Evolutionary conservation across 2,888 invertebrate species (phyloP).

Genomic region (Parnassius mnemosyne): DNA sequence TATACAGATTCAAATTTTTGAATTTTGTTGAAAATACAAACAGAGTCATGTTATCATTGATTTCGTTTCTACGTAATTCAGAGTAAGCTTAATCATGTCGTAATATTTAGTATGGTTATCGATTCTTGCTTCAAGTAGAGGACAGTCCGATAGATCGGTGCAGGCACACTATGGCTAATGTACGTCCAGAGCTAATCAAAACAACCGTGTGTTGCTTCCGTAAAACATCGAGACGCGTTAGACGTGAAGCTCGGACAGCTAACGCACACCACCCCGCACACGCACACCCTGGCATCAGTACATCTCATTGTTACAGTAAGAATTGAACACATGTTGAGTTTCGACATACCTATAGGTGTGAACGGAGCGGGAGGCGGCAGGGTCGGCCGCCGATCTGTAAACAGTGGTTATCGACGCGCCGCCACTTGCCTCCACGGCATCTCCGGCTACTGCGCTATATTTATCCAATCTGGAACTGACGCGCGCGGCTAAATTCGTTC

Average conservation of each 20-base stretch:
- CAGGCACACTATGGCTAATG: slow-evolving; percentile 36
- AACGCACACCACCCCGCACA: slow-evolving; percentile 31
- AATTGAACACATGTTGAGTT: slow-evolving; percentile 54
- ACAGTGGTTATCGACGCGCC: slow-evolving; percentile 76
- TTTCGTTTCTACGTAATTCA: background rate
- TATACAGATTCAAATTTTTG: too few species aligned
- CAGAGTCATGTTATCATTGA: background rate
- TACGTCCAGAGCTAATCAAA: slow-evolving; percentile 43
- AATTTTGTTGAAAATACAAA: too few species aligned
- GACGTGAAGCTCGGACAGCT: slow-evolving; percentile 19
- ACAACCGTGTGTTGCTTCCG: slow-evolving; percentile 41
- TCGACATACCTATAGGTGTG: slow-evolving; percentile 70
- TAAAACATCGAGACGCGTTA: slow-evolving; percentile 32
- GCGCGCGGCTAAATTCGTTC: slow-evolving; percentile 74
- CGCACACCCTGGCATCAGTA: slow-evolving; percentile 40
- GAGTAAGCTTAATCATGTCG: background rate
- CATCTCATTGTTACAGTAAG: slow-evolving; percentile 55
- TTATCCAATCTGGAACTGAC: slow-evolving; percentile 75
- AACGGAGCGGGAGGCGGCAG: slow-evolving; percentile 72
- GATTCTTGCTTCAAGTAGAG: slow-evolving; percentile 1
- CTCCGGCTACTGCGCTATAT: slow-evolving; percentile 74
- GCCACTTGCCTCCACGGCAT: slow-evolving; percentile 73
- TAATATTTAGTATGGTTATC: slow-evolving; percentile 3
- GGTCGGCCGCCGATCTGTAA: slow-evolving; percentile 76
- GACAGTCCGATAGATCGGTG: slow-evolving; percentile 26